Evolutionary conservation across 2,113 vertebrate species (phyloP), one percentile per base, ranked within the genome.

Genomic region (Eretmodus cyanostictus): DNA sequence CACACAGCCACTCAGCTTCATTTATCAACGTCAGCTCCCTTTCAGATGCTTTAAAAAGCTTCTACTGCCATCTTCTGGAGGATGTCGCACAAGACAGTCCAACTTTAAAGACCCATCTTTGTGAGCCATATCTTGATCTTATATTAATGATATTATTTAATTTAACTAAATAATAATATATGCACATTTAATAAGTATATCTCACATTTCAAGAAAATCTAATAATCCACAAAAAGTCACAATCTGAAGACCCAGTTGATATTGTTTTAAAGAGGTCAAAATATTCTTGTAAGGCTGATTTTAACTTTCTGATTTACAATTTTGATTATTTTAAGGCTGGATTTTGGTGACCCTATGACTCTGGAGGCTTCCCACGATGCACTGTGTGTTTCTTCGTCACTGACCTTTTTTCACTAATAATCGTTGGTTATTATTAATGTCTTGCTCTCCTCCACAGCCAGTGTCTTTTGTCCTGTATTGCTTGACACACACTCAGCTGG

Each of bases 51-150:
- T 51, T 11, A 3, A 34, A 19, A 83, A 45, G 40, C 38, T 76
- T 91, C 51, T 90, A 91, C 89, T 91, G 93, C 91, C 93, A 93
- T 86, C 94, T 93, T 53, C 85, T 91, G 93, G 88, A 81, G 19
- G 29, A 81, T 19, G 6, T 7, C 1, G 8, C 80, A 13, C 45
- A 87, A 16, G 31, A 61, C 87, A 55, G 4, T 5, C 14, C 68
- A 63, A 22, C 34, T 38, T 57, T 13, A 7, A 57, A 16, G 14
- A 45, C 1, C 36, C 19, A 22, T 19, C n/a, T 73, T 45, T 17
- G 38, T 73, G 13, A 24, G 66, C 38, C 22, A 29, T 14, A 45
- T 45, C 9, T 45, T 36, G 29, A 63, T 34, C 1, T 63, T 11
- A 63, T 36, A 36, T 57, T 27, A 57, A 57, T 13, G 22, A 55